These are phyloP conservation scores for Chironomus tepperi DNA, from an alignment of 1,140 invertebrate species.

Conservation along the genomic window DNA sequence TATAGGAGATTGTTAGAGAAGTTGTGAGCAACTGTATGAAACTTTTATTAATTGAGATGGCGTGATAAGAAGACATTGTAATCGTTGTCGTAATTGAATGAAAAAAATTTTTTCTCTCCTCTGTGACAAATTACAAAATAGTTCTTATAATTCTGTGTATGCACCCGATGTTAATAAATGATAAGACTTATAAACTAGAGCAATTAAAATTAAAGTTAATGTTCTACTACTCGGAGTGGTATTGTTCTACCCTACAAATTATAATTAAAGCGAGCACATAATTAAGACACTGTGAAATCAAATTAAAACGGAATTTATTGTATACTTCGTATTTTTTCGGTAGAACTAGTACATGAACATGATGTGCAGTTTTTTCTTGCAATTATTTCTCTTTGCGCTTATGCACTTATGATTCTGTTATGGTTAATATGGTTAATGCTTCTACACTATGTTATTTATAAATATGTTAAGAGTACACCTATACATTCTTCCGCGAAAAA, in stretches of 20 bases:
- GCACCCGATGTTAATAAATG: conserved; percentile 2
- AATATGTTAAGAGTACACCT: background rate
- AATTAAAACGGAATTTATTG: conserved; percentile 8
- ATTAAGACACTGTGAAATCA: conserved; percentile 8
- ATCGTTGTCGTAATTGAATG: background rate
- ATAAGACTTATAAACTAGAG: background rate
- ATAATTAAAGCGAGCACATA: background rate
- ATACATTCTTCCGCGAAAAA: too few species aligned
- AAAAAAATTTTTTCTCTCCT: background rate
- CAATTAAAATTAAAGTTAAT: background rate
- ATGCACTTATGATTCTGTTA: conserved; percentile 13
- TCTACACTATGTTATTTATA: background rate
- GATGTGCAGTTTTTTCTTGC: conserved; percentile 5
- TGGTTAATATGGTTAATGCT: background rate
- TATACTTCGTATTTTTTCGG: background rate
- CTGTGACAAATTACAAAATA: background rate
- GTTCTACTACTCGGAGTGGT: background rate
- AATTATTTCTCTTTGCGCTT: conserved; percentile 4
- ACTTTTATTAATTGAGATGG: conserved; percentile 23
- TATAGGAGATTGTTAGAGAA: too few species aligned
- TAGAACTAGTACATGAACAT: conserved; percentile 7
- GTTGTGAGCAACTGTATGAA: too few species aligned
- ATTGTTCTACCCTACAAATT: conserved; percentile 6
- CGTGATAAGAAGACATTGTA: background rate
- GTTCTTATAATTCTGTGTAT: background rate